phyloP scores from a whole-genome alignment of 1,140 invertebrate species.

The Caenorhabditis tropicalis region DNA sequence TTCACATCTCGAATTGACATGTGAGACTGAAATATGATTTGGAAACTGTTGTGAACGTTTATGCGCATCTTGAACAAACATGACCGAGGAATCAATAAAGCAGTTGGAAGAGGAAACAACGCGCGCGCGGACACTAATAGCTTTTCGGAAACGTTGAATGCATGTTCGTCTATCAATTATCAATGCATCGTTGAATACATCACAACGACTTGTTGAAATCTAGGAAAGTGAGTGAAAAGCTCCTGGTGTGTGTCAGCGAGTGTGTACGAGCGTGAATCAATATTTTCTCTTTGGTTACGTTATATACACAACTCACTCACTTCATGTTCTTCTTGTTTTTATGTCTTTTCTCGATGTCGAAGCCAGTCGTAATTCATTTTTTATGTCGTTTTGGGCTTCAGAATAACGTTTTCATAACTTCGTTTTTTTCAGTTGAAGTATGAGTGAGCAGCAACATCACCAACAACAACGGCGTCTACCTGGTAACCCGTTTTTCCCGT shows the following conservation, averaged over 20 bases:
- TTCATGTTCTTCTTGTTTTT: background rate
- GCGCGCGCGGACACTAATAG: background rate
- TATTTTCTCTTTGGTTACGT: background rate
- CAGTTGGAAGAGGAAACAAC: background rate
- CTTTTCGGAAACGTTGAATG: background rate
- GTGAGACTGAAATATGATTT: background rate
- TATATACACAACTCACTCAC: background rate
- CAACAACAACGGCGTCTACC: background rate
- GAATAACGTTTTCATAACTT: background rate
- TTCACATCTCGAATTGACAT: background rate
- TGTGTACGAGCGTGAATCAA: background rate
- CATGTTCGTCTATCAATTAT: background rate
- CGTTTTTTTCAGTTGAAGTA: background rate
- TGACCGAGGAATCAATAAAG: background rate
- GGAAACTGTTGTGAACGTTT: too few relatives aligned
- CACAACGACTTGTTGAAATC: background rate
- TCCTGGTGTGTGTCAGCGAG: background rate
- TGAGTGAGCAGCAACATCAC: background rate
- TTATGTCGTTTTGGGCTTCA: background rate
- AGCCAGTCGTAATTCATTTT: background rate
- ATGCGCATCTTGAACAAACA: too few relatives aligned
- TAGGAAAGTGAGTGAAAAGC: background rate
- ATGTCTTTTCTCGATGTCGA: background rate
- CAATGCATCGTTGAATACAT: background rate
- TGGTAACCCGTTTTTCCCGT: slow-evolving; percentile 19